Evolutionary conservation across 2,113 vertebrate species (phyloP).

Genomic region (Melozone crissalis): DNA sequence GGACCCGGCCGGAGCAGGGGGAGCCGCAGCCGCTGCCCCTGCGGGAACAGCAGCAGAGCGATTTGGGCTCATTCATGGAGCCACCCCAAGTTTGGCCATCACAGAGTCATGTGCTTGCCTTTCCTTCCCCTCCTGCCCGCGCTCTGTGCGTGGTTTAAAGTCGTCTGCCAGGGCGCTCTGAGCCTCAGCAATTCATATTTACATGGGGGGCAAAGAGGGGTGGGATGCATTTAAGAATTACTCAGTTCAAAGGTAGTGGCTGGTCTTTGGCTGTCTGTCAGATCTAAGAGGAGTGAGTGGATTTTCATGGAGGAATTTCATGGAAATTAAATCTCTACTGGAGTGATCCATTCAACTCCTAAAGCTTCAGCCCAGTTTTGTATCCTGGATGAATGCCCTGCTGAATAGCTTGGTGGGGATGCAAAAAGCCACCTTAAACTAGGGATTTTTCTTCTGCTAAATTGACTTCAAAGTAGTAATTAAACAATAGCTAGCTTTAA

Average conservation of each 20-base stretch:
- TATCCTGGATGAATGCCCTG: slow-evolving; percentile 51
- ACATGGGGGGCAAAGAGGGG: background rate
- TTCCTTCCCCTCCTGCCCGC: background rate
- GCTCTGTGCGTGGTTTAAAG: background rate
- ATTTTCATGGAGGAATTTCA: slow-evolving; percentile 64
- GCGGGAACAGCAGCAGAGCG: background rate
- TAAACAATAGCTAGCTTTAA: slow-evolving; percentile 50
- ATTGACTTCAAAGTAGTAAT: slow-evolving; percentile 64
- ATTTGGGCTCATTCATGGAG: accelerated
- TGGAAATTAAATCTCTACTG: slow-evolving; percentile 66
- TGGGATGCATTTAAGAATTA: slow-evolving; percentile 1
- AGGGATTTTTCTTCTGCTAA: slow-evolving; percentile 43
- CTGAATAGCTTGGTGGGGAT: slow-evolving; percentile 66
- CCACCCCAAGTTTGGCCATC: background rate
- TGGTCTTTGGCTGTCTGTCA: slow-evolving; percentile 31
- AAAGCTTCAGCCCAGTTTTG: slow-evolving; percentile 61
- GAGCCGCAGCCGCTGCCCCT: too few relatives aligned
- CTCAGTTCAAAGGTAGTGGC: slow-evolving; percentile 48
- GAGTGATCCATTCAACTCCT: slow-evolving; percentile 41
- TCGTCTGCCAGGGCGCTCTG: background rate
- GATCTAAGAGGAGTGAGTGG: slow-evolving; percentile 41
- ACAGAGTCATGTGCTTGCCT: background rate
- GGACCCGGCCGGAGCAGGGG: too few relatives aligned
- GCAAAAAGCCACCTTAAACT: slow-evolving; percentile 62
- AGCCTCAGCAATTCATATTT: background rate